A percentile compares a stretch with the other conserved stretches of the same genome.
Evolutionary conservation across 2,797 vertebrate species (phyloP).

Genomic region (Meda fulgida): DNA sequence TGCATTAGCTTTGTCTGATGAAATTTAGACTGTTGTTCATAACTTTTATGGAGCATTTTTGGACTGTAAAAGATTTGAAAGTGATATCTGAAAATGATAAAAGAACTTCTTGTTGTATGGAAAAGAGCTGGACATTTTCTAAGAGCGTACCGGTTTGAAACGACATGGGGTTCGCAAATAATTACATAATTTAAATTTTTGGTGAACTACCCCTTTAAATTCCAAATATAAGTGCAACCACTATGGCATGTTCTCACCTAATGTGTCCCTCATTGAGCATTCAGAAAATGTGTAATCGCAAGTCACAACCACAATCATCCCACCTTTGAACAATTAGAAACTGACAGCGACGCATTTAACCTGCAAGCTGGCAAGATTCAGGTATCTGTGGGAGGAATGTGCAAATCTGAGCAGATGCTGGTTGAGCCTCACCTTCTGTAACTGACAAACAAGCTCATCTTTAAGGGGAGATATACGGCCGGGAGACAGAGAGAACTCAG

Average conservation of each 20-base stretch:
- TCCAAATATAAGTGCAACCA: constrained; percentile 6
- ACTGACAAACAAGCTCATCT: constrained; percentile 38
- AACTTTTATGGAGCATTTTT: background rate
- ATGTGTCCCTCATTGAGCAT: background rate
- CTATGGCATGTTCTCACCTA: background rate
- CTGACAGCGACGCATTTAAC: constrained; percentile 34
- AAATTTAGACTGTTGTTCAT: background rate
- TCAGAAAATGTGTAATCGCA: background rate
- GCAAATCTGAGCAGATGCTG: constrained; percentile 52
- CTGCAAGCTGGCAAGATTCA: constrained; percentile 26
- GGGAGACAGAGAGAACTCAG: constrained; percentile 50
- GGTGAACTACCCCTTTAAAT: background rate
- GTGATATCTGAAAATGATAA: too few species aligned
- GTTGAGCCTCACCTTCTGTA: constrained; percentile 46
- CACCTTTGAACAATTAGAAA: constrained; percentile 40
- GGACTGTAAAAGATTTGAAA: background rate
- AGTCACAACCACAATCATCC: constrained; percentile 4
- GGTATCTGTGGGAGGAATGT: constrained; percentile 30
- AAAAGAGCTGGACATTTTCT: background rate
- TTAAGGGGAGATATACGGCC: constrained; percentile 10
- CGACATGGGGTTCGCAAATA: background rate
- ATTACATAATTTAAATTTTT: background rate
- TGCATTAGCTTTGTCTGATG: background rate
- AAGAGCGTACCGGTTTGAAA: too few species aligned
- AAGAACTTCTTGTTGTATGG: background rate